phyloP scores from a whole-genome alignment of 2,797 vertebrate genomes.

The Ptychobarbus kaznakovi region DNA sequence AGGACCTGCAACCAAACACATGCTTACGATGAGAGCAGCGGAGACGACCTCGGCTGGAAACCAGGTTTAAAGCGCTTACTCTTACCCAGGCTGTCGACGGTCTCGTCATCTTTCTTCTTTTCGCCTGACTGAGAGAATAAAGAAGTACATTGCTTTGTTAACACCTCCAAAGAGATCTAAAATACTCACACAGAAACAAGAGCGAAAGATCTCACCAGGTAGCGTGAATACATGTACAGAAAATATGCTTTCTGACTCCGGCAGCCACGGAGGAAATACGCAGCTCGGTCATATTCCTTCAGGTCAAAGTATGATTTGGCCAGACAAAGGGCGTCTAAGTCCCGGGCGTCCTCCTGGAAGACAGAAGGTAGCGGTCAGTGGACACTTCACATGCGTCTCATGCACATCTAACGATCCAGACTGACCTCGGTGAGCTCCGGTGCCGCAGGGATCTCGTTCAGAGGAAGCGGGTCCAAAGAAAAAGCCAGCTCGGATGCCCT shows the following conservation, averaged over 20 bases:
- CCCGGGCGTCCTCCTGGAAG: constrained; percentile 90
- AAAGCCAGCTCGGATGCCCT: constrained; percentile 97
- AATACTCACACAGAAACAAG: background rate
- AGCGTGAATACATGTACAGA: constrained; percentile 98
- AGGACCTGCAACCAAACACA: constrained; percentile 81
- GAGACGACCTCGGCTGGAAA: background rate
- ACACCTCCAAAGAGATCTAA: background rate
- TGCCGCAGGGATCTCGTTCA: constrained; percentile 84
- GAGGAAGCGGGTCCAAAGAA: constrained; percentile 85
- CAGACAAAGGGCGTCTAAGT: constrained; percentile 93
- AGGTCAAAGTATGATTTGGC: constrained; percentile 98
- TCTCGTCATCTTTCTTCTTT: constrained; percentile 99
- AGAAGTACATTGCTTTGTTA: background rate
- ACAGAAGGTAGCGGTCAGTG: constrained; percentile 39
- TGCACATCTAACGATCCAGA: background rate
- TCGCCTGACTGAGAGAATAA: constrained; percentile 88
- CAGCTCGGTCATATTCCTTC: constrained; percentile 97
- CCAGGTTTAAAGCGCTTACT: accelerated
- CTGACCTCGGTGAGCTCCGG: constrained; percentile 87
- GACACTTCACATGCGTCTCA: background rate
- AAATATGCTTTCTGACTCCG: constrained; percentile 98
- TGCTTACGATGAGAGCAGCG: background rate
- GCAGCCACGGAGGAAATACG: constrained; percentile 93
- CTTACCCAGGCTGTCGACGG: constrained; percentile 97
- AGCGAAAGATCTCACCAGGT: constrained; percentile 84